Percentiles rank a stretch among this genome's conserved stretches.
These are phyloP conservation scores for Cyprinodon diabolis DNA, from an alignment of 2,797 vertebrate genomes.

Conservation along the genomic window DNA sequence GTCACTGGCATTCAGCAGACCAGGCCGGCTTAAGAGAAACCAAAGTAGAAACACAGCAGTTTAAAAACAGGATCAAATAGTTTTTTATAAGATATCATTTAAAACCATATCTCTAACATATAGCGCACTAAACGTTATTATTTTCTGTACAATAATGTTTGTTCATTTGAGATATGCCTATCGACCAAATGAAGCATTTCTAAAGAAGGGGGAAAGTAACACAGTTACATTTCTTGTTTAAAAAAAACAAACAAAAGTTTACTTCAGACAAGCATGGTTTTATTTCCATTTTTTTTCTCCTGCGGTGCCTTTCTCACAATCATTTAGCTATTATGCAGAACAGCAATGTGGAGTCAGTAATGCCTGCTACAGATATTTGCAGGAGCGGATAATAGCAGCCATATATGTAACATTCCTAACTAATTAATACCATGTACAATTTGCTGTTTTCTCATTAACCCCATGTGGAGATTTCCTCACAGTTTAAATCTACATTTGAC, in stretches of 20 bases:
- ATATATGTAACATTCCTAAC: constrained; percentile 32
- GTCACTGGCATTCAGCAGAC: constrained; percentile 92
- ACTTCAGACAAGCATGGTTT: constrained; percentile 62
- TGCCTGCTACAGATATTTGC: constrained; percentile 46
- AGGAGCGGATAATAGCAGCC: constrained; percentile 29
- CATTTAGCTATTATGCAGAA: constrained; percentile 59
- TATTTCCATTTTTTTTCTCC: constrained; percentile 55
- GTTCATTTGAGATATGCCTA: constrained; percentile 57
- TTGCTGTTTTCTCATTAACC: constrained; percentile 69
- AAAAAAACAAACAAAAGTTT: constrained; percentile 55
- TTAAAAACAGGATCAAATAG: constrained; percentile 1
- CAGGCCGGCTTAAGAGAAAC: constrained; percentile 86
- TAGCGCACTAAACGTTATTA: constrained; percentile 53
- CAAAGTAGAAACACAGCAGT: constrained; percentile 24
- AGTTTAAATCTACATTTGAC: constrained; percentile 63
- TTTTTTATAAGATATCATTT: constrained; percentile 14
- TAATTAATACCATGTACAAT: constrained; percentile 58
- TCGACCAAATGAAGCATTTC: constrained; percentile 53
- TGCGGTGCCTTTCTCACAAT: constrained; percentile 63
- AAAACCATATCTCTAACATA: constrained; percentile 23
- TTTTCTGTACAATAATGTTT: constrained; percentile 33
- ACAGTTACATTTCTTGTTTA: constrained; percentile 41
- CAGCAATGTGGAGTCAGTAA: constrained; percentile 49
- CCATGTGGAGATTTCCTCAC: constrained; percentile 65
- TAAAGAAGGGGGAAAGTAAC: constrained; percentile 29